These are phyloP conservation scores for Turritopsis dohrnii DNA, from an alignment of 30 jellyfish, hydroid and myxozoan species.

Conservation along the genomic window DNA sequence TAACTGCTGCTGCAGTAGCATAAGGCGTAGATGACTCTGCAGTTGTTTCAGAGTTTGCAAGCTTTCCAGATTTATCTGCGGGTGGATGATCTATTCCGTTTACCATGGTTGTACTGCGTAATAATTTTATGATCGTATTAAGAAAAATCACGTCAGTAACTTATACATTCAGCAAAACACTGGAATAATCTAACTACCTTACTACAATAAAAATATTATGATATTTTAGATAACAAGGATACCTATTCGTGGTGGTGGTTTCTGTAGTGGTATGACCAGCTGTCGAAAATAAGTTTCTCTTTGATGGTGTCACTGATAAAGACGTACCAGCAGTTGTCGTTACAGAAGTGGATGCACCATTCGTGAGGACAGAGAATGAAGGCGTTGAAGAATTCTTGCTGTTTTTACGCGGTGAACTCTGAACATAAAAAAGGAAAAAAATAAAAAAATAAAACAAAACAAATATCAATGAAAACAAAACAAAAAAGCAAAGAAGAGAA, in stretches of 20 bases:
- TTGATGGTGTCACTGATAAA: conserved; percentile 22
- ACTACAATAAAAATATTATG: too few relatives aligned
- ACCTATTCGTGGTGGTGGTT: not conserved
- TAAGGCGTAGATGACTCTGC: not conserved
- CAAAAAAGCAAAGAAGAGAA: not conserved
- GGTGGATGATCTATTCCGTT: conserved; percentile 22
- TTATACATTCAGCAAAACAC: too few relatives aligned
- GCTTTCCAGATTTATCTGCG: not conserved
- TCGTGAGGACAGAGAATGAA: not conserved
- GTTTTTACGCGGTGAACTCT: conserved; percentile 35
- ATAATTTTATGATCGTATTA: too few relatives aligned
- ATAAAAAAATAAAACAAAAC: not conserved
- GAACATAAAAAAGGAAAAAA: not conserved
- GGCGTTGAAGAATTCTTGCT: conserved; percentile 25
- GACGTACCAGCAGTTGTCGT: not conserved
- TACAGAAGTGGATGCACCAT: not conserved
- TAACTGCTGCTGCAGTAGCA: conserved; percentile 13
- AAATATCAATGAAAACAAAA: not conserved
- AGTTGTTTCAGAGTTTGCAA: not conserved
- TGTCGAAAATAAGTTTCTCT: conserved; percentile 20
- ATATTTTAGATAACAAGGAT: not conserved
- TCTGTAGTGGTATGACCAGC: conserved; percentile 6
- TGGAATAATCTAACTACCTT: too few relatives aligned
- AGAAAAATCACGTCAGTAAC: too few relatives aligned
- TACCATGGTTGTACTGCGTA: conserved; percentile 4